A percentile compares a stretch with the other conserved stretches of the same genome.
These are phyloP conservation scores for Zaprionus lineosus DNA, from an alignment of 2,888 invertebrate species.

Conservation along the genomic window DNA sequence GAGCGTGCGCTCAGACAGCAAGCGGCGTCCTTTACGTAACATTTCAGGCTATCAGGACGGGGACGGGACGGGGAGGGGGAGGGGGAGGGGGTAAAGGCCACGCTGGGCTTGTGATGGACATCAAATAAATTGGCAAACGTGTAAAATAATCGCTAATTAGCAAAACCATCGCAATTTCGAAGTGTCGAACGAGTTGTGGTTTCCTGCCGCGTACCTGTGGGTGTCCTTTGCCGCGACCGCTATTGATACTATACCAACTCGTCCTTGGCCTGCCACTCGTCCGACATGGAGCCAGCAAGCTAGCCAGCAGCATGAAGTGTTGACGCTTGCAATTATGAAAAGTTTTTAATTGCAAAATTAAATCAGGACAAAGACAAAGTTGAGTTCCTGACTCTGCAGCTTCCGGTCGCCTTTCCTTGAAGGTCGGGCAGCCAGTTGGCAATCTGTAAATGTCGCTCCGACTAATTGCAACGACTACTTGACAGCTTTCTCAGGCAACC, in stretches of 20 bases:
- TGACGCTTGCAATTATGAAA: constrained; percentile 63
- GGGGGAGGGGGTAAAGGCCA: constrained; percentile 14
- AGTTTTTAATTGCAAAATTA: constrained; percentile 77
- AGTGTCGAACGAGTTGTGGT: neutral
- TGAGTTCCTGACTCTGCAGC: constrained; percentile 4
- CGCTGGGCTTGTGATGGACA: constrained; percentile 32
- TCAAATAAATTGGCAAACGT: constrained; percentile 32
- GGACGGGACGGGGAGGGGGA: no score
- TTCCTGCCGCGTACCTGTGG: no score
- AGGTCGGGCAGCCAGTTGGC: constrained; percentile 51
- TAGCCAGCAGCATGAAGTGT: constrained; percentile 25
- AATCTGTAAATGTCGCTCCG: constrained; percentile 63
- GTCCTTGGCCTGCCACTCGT: constrained; percentile 16
- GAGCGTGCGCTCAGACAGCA: no score
- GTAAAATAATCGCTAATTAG: constrained; percentile 47
- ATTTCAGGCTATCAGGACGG: no score
- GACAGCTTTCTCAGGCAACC: constrained; percentile 8
- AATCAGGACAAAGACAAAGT: constrained; percentile 53
- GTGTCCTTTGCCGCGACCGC: no score
- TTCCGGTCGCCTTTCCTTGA: neutral
- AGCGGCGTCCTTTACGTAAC: no score
- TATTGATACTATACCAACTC: no score
- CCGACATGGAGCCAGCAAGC: neutral
- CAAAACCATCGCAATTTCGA: constrained; percentile 6
- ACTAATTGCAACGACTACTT: constrained; percentile 57